Conservation (phyloP, 2,888 invertebrate genomes). For the Agrypnus murinus region DNA sequence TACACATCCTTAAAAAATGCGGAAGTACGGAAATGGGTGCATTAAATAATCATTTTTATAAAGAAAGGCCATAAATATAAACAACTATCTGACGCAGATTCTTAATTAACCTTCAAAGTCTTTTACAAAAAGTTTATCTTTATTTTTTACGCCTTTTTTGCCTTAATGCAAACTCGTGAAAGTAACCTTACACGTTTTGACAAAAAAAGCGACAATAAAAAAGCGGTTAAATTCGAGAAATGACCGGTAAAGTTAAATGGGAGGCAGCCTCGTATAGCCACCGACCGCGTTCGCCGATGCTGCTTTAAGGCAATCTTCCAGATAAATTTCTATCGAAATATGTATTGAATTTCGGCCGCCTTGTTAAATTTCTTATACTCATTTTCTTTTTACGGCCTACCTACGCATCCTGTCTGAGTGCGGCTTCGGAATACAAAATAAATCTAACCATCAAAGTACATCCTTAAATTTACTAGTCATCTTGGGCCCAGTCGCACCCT, state of each 20-base stretch:
- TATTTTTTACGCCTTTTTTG: too few relatives aligned
- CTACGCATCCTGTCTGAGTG: constrained; percentile 46
- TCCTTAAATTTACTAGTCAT: constrained; percentile 47
- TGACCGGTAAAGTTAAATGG: constrained; percentile 3
- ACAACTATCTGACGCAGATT: too few relatives aligned
- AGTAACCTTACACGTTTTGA: too few relatives aligned
- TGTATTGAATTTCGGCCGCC: constrained; percentile 26
- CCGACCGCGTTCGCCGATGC: neutral
- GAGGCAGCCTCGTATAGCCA: constrained; percentile 1
- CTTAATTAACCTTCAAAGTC: too few relatives aligned
- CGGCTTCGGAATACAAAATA: constrained; percentile 43
- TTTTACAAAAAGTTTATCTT: too few relatives aligned
- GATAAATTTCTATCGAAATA: constrained; percentile 33
- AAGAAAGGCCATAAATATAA: too few relatives aligned
- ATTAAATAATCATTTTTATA: too few relatives aligned
- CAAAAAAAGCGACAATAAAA: too few relatives aligned
- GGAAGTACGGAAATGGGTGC: too few relatives aligned
- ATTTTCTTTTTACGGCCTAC: constrained; percentile 33
- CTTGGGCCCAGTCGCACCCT: constrained; percentile 40
- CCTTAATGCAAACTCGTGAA: too few relatives aligned
- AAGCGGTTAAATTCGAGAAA: neutral
- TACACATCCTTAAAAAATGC: too few relatives aligned
- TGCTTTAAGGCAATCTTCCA: constrained; percentile 20
- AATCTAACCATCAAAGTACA: constrained; percentile 41
- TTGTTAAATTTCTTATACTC: constrained; percentile 28